A percentile compares a stretch with the other conserved stretches of the same genome.
Evolutionary conservation across 2,888 invertebrate species (phyloP).

Genomic region (Congeria kusceri): DNA sequence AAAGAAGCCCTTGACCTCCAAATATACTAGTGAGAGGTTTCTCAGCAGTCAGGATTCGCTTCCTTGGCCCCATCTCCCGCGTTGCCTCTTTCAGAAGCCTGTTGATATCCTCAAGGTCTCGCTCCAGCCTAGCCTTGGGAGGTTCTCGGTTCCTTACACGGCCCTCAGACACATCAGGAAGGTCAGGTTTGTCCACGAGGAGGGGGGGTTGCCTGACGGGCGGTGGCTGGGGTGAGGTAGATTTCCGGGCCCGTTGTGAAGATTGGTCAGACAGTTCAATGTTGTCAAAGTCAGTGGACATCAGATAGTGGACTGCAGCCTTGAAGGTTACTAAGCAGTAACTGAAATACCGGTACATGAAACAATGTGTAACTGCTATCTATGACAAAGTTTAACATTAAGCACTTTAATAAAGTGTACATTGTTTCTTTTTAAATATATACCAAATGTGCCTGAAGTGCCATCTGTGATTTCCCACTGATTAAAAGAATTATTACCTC

Average conservation of each 20-base stretch:
- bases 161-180: neutral
- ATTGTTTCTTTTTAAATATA: too few relatives aligned
- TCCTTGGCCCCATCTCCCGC: slow-evolving; percentile 54
- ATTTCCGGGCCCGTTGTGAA: neutral
- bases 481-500: slow-evolving; percentile 63
- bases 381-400: too few relatives aligned
- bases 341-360: too few relatives aligned
- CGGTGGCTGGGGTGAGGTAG: neutral
- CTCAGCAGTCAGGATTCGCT: slow-evolving; percentile 18
- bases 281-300: slow-evolving; percentile 75
- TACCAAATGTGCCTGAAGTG: too few relatives aligned
- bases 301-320: slow-evolving; percentile 83
- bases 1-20: slow-evolving; percentile 60
- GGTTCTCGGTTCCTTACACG: neutral
- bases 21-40: slow-evolving; percentile 67
- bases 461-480: too few relatives aligned
- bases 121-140: slow-evolving; percentile 65
- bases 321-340: slow-evolving; percentile 84
- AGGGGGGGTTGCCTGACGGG: neutral
- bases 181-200: neutral
- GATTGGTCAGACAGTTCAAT: slow-evolving; percentile 46
- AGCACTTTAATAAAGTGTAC: too few relatives aligned
- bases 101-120: slow-evolving; percentile 79
- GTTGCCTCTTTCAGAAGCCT: slow-evolving; percentile 80
- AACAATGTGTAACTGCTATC: too few relatives aligned